Evolutionary conservation across 2,797 vertebrate genomes (phyloP).

Genomic region (Lepus oiostolus): DNA sequence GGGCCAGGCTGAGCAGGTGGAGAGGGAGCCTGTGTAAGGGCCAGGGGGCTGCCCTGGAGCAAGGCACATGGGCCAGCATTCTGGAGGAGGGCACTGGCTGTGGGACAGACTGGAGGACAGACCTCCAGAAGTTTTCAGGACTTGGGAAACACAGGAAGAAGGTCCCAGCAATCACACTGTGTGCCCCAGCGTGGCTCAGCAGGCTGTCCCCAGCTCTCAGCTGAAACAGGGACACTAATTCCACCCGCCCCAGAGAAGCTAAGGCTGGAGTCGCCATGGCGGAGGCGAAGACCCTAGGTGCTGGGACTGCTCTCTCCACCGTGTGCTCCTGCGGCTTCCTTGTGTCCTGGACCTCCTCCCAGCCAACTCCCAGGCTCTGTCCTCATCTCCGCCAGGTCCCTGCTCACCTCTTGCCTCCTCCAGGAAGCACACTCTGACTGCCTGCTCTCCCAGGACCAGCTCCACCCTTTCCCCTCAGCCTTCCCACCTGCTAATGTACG

Average conservation of each 20-base stretch:
- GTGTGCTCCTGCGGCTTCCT: not conserved
- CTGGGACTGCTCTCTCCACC: not conserved
- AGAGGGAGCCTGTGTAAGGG: not conserved
- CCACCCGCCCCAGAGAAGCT: not conserved
- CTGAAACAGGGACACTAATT: not conserved
- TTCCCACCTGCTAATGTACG: not conserved
- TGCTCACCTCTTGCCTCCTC: not conserved
- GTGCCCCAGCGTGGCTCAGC: not conserved
- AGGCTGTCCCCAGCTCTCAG: not conserved
- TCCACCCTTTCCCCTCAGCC: not conserved
- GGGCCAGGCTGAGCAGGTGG: not conserved
- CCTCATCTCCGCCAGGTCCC: not conserved
- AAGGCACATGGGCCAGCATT: too few relatives aligned
- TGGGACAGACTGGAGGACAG: not conserved
- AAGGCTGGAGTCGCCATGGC: not conserved
- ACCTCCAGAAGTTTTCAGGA: not conserved
- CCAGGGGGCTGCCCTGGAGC: fast-evolving
- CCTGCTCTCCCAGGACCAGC: not conserved
- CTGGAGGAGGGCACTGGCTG: not conserved
- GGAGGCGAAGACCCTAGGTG: not conserved
- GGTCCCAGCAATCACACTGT: not conserved
- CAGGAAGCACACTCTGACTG: not conserved
- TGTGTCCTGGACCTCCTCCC: not conserved
- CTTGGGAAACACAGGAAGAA: not conserved
- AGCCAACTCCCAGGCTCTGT: fast-evolving